These are phyloP conservation scores for Autographa gamma DNA, from an alignment of 2,888 invertebrate genomes.

Conservation along the genomic window DNA sequence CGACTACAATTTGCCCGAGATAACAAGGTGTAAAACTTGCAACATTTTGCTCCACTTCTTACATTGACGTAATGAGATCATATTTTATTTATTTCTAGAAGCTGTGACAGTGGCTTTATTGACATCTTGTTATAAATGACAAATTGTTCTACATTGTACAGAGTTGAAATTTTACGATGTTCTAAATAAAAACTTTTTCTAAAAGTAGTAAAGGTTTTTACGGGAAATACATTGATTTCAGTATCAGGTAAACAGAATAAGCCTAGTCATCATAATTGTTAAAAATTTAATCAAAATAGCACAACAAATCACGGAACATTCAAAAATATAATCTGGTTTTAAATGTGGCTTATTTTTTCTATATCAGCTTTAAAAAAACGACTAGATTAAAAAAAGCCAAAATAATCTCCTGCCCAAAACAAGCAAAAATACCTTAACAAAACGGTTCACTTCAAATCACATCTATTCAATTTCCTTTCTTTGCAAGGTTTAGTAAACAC, in stretches of 20 bases:
- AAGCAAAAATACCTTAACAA: not conserved
- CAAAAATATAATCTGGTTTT: no score
- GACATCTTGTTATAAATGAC: not conserved
- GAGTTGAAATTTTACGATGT: not conserved
- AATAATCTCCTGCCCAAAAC: not conserved
- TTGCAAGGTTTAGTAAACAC: conserved; percentile 19
- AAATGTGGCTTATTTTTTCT: no score
- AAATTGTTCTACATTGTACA: not conserved
- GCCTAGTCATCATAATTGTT: no score
- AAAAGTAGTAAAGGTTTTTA: not conserved
- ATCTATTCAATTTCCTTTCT: conserved; percentile 43
- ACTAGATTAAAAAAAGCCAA: not conserved
- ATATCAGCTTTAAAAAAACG: no score
- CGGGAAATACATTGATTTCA: no score
- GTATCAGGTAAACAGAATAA: no score
- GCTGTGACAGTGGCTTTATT: not conserved
- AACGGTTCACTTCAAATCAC: conserved; percentile 3
- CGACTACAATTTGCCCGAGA: conserved; percentile 16
- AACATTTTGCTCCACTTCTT: not conserved
- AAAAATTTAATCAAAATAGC: no score
- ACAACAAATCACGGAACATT: no score
- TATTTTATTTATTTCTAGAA: conserved; percentile 3
- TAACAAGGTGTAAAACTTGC: conserved; percentile 23
- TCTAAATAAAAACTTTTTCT: not conserved
- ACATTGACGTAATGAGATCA: conserved; percentile 4